These are phyloP conservation scores for Lanistes nyassanus DNA, from an alignment of 1,140 invertebrate genomes.

Conservation along the genomic window DNA sequence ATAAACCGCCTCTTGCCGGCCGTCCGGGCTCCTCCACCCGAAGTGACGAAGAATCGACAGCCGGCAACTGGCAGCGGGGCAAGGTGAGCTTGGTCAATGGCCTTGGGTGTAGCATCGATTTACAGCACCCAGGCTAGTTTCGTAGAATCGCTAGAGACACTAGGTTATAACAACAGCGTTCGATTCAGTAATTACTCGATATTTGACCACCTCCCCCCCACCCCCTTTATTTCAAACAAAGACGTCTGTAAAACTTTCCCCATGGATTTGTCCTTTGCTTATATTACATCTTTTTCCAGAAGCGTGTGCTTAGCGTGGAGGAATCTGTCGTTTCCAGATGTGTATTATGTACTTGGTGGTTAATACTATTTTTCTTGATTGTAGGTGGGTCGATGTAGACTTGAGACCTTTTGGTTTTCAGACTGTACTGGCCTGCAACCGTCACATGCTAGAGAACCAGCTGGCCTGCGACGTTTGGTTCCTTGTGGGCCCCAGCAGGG, in stretches of 20 bases:
- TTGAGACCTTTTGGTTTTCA: not conserved
- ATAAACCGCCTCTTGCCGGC: not conserved
- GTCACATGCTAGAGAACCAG: slow-evolving; percentile 30
- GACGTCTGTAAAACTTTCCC: too few species aligned
- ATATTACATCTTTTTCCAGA: too few species aligned
- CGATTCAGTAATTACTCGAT: not conserved
- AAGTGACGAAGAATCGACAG: not conserved
- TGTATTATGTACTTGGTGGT: too few species aligned
- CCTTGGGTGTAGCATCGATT: not conserved
- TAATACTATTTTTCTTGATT: too few species aligned
- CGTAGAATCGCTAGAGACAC: too few species aligned
- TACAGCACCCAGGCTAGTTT: not conserved
- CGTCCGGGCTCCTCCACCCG: not conserved
- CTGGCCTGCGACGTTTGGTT: slow-evolving; percentile 33
- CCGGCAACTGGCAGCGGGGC: slow-evolving; percentile 16
- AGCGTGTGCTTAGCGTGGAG: too few species aligned
- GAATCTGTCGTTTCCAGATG: too few species aligned
- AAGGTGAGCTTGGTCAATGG: not conserved
- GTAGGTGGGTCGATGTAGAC: not conserved
- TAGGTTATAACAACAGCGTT: not conserved
- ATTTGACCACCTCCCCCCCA: not conserved
- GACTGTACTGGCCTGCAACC: slow-evolving; percentile 27
- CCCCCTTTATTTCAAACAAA: not conserved
- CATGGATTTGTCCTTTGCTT: not conserved
- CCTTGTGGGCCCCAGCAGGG: slow-evolving; percentile 21